Conservation (phyloP, 1,140 invertebrate genomes). For the Bilobella aurantiaca region DNA sequence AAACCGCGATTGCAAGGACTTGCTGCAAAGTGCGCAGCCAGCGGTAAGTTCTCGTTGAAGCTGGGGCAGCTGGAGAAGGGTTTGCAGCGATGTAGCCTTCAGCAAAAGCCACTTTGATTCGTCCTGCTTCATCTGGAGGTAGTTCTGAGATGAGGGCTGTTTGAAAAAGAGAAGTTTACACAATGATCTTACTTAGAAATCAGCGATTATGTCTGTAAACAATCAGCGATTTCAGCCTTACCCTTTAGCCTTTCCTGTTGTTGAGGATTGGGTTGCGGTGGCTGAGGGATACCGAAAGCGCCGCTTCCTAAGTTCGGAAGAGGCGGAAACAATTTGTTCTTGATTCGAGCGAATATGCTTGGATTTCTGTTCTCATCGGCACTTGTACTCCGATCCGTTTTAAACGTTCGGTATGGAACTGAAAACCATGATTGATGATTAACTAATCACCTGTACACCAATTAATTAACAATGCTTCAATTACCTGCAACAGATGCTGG, state of each 20-base stretch:
- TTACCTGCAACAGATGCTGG: not conserved
- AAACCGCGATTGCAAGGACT: constrained; percentile 60
- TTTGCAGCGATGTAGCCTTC: constrained; percentile 59
- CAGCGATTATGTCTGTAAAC: too few species aligned
- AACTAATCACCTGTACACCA: not conserved
- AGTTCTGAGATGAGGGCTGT: constrained; percentile 39
- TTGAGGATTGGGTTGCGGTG: constrained; percentile 15
- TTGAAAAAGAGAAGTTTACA: constrained; percentile 12
- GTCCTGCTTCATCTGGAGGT: constrained; percentile 51
- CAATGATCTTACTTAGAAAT: constrained; percentile 1
- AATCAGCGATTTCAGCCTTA: too few species aligned
- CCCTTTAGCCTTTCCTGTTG: constrained; percentile 24
- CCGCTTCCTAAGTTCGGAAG: not conserved
- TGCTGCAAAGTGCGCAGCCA: constrained; percentile 59
- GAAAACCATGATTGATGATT: not conserved
- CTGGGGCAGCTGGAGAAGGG: constrained; percentile 22
- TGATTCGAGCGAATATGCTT: constrained; percentile 37
- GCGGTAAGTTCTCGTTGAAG: constrained; percentile 48
- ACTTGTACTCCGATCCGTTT: constrained; percentile 58
- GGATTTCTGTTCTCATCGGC: constrained; percentile 60
- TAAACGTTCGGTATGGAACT: constrained; percentile 46
- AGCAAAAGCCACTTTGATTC: constrained; percentile 74
- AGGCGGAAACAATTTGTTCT: constrained; percentile 37
- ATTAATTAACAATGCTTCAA: not conserved
- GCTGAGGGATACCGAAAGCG: constrained; percentile 4